Base-by-base conservation (phyloP, 2,888 invertebrate species). In the Scaptomyza tumidula region DNA sequence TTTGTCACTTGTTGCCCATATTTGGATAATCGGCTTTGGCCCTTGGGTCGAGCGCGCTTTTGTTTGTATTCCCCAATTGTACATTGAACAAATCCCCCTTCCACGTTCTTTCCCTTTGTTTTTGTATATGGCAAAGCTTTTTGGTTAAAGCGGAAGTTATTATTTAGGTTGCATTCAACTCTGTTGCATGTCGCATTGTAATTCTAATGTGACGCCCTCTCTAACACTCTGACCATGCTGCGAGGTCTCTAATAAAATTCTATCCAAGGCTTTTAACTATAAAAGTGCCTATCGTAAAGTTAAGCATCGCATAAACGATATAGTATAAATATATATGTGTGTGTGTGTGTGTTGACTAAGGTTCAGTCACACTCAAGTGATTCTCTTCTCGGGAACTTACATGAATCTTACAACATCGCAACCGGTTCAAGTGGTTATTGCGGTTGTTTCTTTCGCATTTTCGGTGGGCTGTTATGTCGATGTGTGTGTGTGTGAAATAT, bases 361-460 rank as follows among this genome's bases (percentile, higher is more conserved):
- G 86, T 84, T 86, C 84, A 84, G 81, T 84, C 86, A 86, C 86
- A 80, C 78, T 86, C 67, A 78, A 78, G 59, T 75, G 86, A 80
- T 85, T 82, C 74, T 82, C 78, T 76, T 80, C 78, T 75, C 56
- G 50, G 71, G 66, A 80, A 78, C 84, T 79, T 77, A 77, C 80
- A 80, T 70, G 86, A 78, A 63, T 83, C 86, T 83, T 83, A 78
- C 82, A 78, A 80, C 80, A 86, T 54, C 16, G 16, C 4, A 83
- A 83, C 83, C 83, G 86, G 83, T 83, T 80, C 71, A 71, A 71
- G 75, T 70, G 76, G 64, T 78, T 76, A 56, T 71, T 74, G 69
- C 73, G 65, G 76, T 73, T 74, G 50, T 77, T 63, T 64, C 45
- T 79, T 64, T 77, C 82, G 75, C 75, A 79, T 80, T 83, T 83